Evolutionary conservation across 2,113 vertebrate species (phyloP), one percentile per base, ranked within the genome.

Genomic region (Myiozetetes cayanensis): DNA sequence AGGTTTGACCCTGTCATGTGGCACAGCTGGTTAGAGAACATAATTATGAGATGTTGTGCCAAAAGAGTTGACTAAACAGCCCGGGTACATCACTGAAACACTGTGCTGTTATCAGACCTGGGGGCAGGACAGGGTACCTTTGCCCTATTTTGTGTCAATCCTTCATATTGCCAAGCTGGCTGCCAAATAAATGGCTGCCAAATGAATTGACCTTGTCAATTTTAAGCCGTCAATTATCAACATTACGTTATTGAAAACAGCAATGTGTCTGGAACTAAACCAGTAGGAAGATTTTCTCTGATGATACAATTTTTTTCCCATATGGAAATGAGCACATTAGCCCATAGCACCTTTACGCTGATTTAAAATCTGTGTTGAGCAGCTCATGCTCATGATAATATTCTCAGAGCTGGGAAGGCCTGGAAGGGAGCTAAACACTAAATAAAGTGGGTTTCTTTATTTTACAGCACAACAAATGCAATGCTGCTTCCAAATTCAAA

Each of bases 281-380:
- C 80, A 55, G 50, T 2, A 44, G 49, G 47, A 81, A 81, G 39
- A 59, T n/a, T 16, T 27, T 53, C 68, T 77, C 67, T 39, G 43
- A 70, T 25, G 31, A 55, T 12, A n/a, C 28, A 33, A 23, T 56
- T 80, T 33, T 33, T 33, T 66, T 86, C 67, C 71, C 20, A 28
- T 33, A 35, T 7, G 23, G 28, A 67, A 85, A 71, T 24, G 47
- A 55, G 23, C 43, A 46, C 33, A 12, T 68, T 19, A 73, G 14
- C 17, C 39, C 53, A 9, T 3, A 79, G 66, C 44, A 59, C 62
- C 14, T 67, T 67, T 35, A 35, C 22, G 4, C 4, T 39, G 22
- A 78, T 49, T 72, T 52, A 15, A 74, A 47, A 31, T 8, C 41
- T 65, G 53, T 0, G 1, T 72, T 3, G 8, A 1, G 0, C 33